Conservation (phyloP, 1,140 invertebrate species). For the Gryllus bimaculatus region DNA sequence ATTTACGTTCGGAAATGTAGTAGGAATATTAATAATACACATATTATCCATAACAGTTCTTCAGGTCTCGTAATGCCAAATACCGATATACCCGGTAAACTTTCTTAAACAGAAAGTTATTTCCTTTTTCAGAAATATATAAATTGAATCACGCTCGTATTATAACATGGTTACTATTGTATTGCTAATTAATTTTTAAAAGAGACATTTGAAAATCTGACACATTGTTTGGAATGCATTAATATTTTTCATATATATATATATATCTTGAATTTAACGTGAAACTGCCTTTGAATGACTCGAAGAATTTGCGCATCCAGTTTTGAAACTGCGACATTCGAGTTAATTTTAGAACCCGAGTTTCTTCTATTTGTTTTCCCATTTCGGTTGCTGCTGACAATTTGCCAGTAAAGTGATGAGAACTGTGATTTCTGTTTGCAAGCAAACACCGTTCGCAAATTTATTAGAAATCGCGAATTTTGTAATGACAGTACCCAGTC, state of each 20-base stretch:
- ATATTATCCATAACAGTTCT: too few species aligned
- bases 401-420: neutral
- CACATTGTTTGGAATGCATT: neutral
- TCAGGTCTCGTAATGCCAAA: too few species aligned
- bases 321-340: constrained; percentile 1
- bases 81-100: too few species aligned
- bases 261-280: neutral
- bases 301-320: neutral
- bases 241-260: neutral
- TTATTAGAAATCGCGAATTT: neutral
- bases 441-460: neutral
- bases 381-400: neutral
- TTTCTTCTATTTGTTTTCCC: neutral
- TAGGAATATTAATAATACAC: too few species aligned
- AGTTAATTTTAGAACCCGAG: neutral
- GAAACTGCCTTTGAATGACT: neutral
- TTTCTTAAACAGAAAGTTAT: too few species aligned
- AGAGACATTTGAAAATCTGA: neutral
- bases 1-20: neutral
- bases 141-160: too few species aligned
- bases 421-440: neutral
- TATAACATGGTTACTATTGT: too few species aligned
- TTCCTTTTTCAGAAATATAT: too few species aligned
- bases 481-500: neutral
- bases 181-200: neutral